Conservation (phyloP, 1,140 invertebrate genomes). For the Bombus soroeensis region DNA sequence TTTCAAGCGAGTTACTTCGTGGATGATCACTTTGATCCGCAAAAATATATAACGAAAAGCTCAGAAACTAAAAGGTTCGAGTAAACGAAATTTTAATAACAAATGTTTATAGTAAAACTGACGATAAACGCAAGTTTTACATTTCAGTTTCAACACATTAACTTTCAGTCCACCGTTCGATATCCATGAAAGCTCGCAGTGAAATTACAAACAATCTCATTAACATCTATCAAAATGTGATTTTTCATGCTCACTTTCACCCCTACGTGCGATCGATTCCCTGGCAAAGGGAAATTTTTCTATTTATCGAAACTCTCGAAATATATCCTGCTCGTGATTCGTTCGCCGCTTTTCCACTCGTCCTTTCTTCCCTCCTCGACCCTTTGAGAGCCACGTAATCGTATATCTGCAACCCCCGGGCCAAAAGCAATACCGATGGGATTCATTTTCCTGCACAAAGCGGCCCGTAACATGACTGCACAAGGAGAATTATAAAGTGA, state of each 20-base stretch:
- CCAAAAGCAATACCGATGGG: slow-evolving; percentile 29
- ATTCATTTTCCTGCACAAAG: slow-evolving; percentile 38
- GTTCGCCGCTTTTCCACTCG: not conserved
- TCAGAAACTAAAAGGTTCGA: no score
- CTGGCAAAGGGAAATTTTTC: not conserved
- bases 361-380: not conserved
- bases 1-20: not conserved
- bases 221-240: not conserved
- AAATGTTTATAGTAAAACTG: no score
- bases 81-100: no score
- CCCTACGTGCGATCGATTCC: not conserved
- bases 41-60: not conserved
- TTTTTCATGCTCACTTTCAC: not conserved
- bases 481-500: slow-evolving; percentile 25
- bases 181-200: no score
- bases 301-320: slow-evolving; percentile 16
- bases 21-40: not conserved
- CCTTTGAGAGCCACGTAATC: slow-evolving; percentile 26
- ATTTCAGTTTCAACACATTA: no score
- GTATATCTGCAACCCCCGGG: not conserved
- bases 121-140: no score
- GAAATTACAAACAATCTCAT: not conserved
- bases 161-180: no score
- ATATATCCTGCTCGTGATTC: not conserved
- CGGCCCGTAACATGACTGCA: slow-evolving; percentile 4